Evolutionary conservation across 2,888 invertebrate genomes (phyloP).

Genomic region (Drosophila parthenogenetica): DNA sequence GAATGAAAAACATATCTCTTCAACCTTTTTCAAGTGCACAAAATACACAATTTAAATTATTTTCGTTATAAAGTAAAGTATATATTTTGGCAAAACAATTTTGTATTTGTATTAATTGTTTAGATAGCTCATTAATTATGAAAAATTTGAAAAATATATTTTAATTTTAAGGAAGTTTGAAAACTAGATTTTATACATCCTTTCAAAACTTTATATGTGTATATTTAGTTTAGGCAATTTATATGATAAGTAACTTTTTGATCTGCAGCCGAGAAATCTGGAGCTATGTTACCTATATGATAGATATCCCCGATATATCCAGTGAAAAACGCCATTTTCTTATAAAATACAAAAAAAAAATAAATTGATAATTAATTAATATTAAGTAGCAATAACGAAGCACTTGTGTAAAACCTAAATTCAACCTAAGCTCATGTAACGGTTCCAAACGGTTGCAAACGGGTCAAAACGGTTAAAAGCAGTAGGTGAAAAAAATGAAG

Average conservation of each 20-base stretch:
- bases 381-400: slow-evolving; percentile 32
- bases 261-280: slow-evolving; percentile 25
- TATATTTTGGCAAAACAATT: slow-evolving; percentile 29
- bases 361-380: background rate
- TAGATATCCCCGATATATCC: slow-evolving; percentile 13
- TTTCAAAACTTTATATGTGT: slow-evolving; percentile 27
- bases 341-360: slow-evolving; percentile 6
- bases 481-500: slow-evolving; percentile 18
- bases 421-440: slow-evolving; percentile 54
- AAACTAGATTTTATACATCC: slow-evolving; percentile 37
- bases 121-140: slow-evolving; percentile 21
- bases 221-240: slow-evolving; percentile 26
- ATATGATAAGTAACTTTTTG: slow-evolving; percentile 27
- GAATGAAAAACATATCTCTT: slow-evolving; percentile 62
- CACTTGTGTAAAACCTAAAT: slow-evolving; percentile 29
- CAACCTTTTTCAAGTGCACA: slow-evolving; percentile 57
- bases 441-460: slow-evolving; percentile 49
- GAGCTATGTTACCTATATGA: slow-evolving; percentile 11
- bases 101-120: slow-evolving; percentile 25
- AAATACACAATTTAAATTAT: slow-evolving; percentile 42
- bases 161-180: slow-evolving; percentile 5
- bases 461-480: slow-evolving; percentile 21
- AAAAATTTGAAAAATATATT: slow-evolving; percentile 15
- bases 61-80: slow-evolving; percentile 20
- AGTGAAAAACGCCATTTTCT: slow-evolving; percentile 24